Percentiles rank a stretch among this genome's conserved stretches.
These are phyloP conservation scores for Poecilia velifera DNA, from an alignment of 2,797 vertebrate species.

Conservation along the genomic window DNA sequence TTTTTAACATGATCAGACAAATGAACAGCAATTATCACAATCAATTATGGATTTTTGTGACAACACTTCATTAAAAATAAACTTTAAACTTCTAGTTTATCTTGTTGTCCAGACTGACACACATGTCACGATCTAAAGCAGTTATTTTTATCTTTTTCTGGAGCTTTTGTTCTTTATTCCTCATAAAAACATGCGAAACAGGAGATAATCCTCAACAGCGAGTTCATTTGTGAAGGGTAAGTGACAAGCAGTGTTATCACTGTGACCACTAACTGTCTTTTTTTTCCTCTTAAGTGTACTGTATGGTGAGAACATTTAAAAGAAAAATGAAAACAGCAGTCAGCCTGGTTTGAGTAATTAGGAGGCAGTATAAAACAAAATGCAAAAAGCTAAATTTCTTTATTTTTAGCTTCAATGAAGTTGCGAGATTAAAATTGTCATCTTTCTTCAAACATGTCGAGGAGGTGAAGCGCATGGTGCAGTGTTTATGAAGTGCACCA, in stretches of 20 bases:
- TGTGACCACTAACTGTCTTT: slow-evolving; percentile 67
- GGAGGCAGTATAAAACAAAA: slow-evolving; percentile 64
- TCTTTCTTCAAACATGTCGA: slow-evolving; percentile 70
- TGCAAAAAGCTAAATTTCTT: slow-evolving; percentile 62
- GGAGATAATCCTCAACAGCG: slow-evolving; percentile 54
- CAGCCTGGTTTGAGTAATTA: slow-evolving; percentile 76
- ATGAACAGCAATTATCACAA: not conserved
- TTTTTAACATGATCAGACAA: not conserved
- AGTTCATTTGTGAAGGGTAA: slow-evolving; percentile 70
- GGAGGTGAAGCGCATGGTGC: slow-evolving; percentile 60
- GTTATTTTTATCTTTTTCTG: slow-evolving; percentile 47
- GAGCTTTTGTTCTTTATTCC: slow-evolving; percentile 54
- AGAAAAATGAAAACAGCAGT: slow-evolving; percentile 85
- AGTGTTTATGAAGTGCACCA: slow-evolving; percentile 67
- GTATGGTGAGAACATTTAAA: slow-evolving; percentile 85
- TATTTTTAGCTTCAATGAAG: slow-evolving; percentile 78
- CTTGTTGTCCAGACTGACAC: slow-evolving; percentile 46
- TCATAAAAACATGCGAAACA: slow-evolving; percentile 39
- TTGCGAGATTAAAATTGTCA: slow-evolving; percentile 72
- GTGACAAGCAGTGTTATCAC: slow-evolving; percentile 63
- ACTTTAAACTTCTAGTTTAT: slow-evolving; percentile 1
- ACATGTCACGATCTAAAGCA: slow-evolving; percentile 41
- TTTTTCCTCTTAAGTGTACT: slow-evolving; percentile 56
- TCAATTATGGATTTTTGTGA: not conserved
- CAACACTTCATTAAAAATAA: not conserved